These are phyloP conservation scores for Linepithema humile DNA, from an alignment of 1,140 invertebrate species.

Conservation along the genomic window DNA sequence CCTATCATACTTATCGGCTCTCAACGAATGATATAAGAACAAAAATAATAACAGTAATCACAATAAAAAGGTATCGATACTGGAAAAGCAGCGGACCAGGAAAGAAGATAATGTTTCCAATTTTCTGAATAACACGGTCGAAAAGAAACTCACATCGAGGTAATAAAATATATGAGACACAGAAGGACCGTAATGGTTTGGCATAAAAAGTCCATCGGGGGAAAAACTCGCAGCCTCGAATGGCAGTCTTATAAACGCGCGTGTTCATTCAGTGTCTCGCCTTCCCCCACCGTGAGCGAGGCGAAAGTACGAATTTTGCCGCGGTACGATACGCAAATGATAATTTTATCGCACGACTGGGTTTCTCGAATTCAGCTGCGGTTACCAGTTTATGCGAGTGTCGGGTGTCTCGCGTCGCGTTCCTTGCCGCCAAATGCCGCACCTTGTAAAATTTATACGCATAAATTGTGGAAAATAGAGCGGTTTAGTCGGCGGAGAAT, in stretches of 20 bases:
- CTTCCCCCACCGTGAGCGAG: neutral
- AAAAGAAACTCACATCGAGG: neutral
- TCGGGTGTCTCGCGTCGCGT: slow-evolving; percentile 32
- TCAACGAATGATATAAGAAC: neutral
- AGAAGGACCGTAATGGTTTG: neutral
- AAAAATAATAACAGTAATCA: neutral
- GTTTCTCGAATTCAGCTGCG: slow-evolving; percentile 41
- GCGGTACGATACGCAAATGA: neutral
- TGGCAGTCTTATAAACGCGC: too few species aligned
- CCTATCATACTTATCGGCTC: neutral
- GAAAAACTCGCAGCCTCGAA: neutral
- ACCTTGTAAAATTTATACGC: neutral
- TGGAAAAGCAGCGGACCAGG: neutral
- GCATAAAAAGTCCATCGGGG: neutral
- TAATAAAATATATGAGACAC: neutral
- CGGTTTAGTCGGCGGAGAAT: neutral
- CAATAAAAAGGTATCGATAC: neutral
- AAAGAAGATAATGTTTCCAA: neutral
- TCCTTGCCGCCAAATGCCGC: slow-evolving; percentile 9
- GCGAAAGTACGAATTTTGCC: slow-evolving; percentile 11
- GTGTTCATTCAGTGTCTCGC: neutral
- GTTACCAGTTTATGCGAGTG: slow-evolving; percentile 32
- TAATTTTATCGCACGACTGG: slow-evolving; percentile 35
- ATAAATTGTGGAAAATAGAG: slow-evolving; percentile 21
- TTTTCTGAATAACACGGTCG: slow-evolving; percentile 5